Percentiles rank a stretch among this genome's conserved stretches.
Evolutionary conservation across 2,888 invertebrate genomes (phyloP).

Genomic region (Eupithecia dodoneata): DNA sequence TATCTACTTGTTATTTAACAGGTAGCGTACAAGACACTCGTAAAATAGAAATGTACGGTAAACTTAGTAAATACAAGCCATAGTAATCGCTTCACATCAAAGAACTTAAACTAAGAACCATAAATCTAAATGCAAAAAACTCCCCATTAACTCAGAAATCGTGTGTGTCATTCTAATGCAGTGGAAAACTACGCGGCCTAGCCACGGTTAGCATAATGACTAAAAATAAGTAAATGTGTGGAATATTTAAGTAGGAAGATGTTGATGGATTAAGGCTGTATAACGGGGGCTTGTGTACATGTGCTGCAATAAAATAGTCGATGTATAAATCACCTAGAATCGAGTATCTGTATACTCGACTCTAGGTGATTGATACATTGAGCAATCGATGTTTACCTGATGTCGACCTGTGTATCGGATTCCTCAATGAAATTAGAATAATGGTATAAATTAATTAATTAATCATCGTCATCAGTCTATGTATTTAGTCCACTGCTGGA

Average conservation of each 20-base stretch:
- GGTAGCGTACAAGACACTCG: neutral
- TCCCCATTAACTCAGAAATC: conserved; percentile 48
- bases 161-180: conserved; percentile 53
- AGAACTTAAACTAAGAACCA: conserved; percentile 28
- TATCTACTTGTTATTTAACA: neutral
- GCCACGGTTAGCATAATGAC: conserved; percentile 58
- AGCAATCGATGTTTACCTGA: too few species aligned
- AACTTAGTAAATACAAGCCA: conserved; percentile 29
- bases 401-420: too few species aligned
- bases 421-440: too few species aligned
- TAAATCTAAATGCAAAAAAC: conserved; percentile 55
- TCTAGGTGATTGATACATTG: too few species aligned
- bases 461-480: too few species aligned
- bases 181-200: conserved; percentile 60
- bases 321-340: neutral
- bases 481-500: too few species aligned
- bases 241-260: conserved; percentile 63
- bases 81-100: conserved; percentile 36
- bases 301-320: neutral
- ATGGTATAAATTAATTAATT: too few species aligned
- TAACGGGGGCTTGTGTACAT: neutral
- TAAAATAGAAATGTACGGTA: conserved; percentile 20
- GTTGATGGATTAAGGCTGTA: conserved; percentile 2
- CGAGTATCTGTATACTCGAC: neutral
- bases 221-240: conserved; percentile 63